A percentile compares a stretch with the other conserved stretches of the same genome.
Evolutionary conservation across 2,797 vertebrate species (phyloP).

Genomic region (Eurystomus glaucurus): DNA sequence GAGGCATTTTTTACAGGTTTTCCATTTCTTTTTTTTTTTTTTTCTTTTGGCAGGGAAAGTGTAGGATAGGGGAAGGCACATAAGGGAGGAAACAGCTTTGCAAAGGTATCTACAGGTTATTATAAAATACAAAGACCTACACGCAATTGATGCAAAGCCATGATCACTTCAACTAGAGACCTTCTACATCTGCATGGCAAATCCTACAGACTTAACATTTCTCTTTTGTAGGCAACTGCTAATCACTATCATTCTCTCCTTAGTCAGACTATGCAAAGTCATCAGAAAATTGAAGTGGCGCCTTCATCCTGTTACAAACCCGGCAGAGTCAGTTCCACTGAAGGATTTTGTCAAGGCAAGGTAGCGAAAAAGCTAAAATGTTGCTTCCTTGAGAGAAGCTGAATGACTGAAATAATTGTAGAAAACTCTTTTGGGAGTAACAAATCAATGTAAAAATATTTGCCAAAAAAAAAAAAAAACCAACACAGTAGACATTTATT

Average conservation of each 20-base stretch:
- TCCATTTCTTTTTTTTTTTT: neutral
- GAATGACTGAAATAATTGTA: neutral
- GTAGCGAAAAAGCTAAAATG: neutral
- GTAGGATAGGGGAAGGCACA: neutral
- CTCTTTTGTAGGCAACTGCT: neutral
- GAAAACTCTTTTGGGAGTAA: neutral
- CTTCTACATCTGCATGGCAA: neutral
- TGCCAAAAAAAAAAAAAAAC: neutral
- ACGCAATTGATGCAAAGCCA: neutral
- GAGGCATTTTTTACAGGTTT: neutral
- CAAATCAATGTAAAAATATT: conserved; percentile 5
- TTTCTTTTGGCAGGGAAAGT: neutral
- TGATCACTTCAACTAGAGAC: neutral
- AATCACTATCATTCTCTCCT: neutral
- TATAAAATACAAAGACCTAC: neutral
- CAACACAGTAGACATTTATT: neutral
- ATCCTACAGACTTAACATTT: neutral
- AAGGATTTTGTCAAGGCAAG: neutral
- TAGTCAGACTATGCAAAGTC: neutral
- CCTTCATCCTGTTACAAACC: neutral
- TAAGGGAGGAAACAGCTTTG: accelerated
- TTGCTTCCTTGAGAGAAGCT: neutral
- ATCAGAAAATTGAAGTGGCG: neutral
- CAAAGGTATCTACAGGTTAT: neutral
- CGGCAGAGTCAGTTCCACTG: neutral